phyloP scores from a whole-genome alignment of 2,888 invertebrate genomes.

The Microplitis manilae region DNA sequence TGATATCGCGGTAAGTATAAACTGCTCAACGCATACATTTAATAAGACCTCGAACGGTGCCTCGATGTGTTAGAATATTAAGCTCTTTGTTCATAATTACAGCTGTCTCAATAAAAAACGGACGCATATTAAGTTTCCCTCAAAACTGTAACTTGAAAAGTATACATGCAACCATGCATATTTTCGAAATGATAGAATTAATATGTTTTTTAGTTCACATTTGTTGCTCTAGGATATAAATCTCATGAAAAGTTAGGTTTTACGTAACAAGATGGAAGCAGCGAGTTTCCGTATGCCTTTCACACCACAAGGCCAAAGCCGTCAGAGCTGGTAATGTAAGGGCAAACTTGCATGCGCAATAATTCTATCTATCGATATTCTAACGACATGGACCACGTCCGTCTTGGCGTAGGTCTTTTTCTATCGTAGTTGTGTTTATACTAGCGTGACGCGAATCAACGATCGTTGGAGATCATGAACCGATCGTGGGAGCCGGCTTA shows the following conservation, averaged over 20 bases:
- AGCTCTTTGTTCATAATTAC: no score
- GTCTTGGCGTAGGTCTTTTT: conserved; percentile 31
- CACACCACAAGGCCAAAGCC: conserved; percentile 66
- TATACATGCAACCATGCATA: not conserved
- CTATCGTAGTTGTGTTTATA: conserved; percentile 28
- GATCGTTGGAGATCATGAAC: conserved; percentile 60
- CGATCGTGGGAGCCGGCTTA: conserved; percentile 65
- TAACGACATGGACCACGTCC: conserved; percentile 45
- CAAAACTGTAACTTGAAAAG: not conserved
- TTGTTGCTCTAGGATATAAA: conserved; percentile 13
- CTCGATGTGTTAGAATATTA: no score
- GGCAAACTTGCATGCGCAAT: conserved; percentile 51
- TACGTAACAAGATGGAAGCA: conserved; percentile 71
- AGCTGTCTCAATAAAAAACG: no score
- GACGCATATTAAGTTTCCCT: no score
- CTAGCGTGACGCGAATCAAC: conserved; percentile 15
- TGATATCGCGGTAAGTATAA: no score
- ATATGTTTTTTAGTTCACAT: not conserved
- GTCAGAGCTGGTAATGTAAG: conserved; percentile 54
- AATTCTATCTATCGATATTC: conserved; percentile 42
- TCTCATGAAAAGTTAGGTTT: conserved; percentile 65
- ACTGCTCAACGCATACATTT: no score
- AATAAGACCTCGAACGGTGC: no score
- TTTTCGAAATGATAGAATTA: not conserved
- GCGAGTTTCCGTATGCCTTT: conserved; percentile 69